phyloP scores from a whole-genome alignment of 2,797 vertebrate genomes.

The Mastacembelus armatus region DNA sequence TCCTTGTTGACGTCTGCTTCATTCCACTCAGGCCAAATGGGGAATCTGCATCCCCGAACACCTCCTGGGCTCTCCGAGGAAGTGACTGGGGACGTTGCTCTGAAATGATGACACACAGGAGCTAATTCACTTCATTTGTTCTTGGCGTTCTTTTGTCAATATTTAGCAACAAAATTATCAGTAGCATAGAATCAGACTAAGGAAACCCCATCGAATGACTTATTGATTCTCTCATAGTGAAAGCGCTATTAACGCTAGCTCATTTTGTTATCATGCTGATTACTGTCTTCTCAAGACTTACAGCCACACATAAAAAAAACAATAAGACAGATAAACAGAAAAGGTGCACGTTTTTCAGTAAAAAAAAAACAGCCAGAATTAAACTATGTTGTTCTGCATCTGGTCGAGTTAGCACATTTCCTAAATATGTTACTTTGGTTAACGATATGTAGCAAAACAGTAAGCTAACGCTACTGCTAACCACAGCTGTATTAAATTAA shows the following conservation, averaged over 20 bases:
- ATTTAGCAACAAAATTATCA: conserved; percentile 3
- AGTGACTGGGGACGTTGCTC: conserved; percentile 47
- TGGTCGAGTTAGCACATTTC: not conserved
- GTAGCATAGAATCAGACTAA: conserved; percentile 2
- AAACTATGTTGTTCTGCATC: too few species aligned
- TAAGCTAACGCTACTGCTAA: conserved; percentile 28
- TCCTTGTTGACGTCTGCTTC: conserved; percentile 90
- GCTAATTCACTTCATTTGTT: not conserved
- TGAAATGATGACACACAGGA: conserved; percentile 63
- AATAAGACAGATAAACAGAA: not conserved
- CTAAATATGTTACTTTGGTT: too few species aligned
- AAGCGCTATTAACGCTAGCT: not conserved
- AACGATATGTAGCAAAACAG: too few species aligned
- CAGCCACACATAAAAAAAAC: not conserved
- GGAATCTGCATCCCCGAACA: conserved; percentile 71
- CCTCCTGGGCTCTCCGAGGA: conserved; percentile 54
- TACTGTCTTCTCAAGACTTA: too few species aligned
- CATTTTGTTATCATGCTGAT: too few species aligned
- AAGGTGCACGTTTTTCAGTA: too few species aligned
- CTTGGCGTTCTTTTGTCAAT: conserved; percentile 10
- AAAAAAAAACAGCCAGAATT: too few species aligned
- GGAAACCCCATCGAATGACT: not conserved
- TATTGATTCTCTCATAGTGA: not conserved
- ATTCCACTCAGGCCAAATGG: conserved; percentile 95
- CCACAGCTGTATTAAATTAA: not conserved